phyloP scores from a whole-genome alignment of 2,113 vertebrate genomes.

The Aythya baeri region DNA sequence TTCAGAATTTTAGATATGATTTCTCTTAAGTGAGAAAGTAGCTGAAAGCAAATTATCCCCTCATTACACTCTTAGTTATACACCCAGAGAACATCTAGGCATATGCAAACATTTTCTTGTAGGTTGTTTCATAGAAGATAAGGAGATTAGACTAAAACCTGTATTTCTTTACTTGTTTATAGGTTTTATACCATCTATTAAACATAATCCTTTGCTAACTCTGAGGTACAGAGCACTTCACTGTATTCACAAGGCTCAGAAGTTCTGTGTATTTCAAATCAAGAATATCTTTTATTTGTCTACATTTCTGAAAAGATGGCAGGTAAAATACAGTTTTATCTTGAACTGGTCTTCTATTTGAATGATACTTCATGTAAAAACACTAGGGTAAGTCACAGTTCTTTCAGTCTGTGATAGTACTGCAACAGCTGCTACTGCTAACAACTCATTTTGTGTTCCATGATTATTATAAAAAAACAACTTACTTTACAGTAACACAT shows the following conservation, averaged over 20 bases:
- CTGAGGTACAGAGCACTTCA: neutral
- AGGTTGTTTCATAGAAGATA: neutral
- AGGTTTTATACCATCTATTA: neutral
- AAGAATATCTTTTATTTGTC: neutral
- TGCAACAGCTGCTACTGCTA: neutral
- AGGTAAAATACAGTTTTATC: neutral
- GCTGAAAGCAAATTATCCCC: neutral
- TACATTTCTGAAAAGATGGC: neutral
- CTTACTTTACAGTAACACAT: neutral
- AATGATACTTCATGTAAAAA: neutral
- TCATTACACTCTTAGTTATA: neutral
- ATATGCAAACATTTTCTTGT: neutral
- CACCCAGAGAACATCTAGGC: neutral
- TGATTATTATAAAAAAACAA: neutral
- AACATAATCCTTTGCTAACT: neutral
- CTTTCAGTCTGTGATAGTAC: neutral
- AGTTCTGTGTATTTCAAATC: neutral
- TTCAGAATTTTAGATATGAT: neutral
- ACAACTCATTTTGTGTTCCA: neutral
- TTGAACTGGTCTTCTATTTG: neutral
- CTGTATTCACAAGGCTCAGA: neutral
- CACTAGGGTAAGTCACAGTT: neutral
- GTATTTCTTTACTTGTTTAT: neutral
- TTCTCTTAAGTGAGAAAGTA: neutral
- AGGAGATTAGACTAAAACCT: neutral